Evolutionary conservation across 2,888 invertebrate genomes (phyloP), one percentile per base, ranked within the genome.

Genomic region (Myathropa florea): DNA sequence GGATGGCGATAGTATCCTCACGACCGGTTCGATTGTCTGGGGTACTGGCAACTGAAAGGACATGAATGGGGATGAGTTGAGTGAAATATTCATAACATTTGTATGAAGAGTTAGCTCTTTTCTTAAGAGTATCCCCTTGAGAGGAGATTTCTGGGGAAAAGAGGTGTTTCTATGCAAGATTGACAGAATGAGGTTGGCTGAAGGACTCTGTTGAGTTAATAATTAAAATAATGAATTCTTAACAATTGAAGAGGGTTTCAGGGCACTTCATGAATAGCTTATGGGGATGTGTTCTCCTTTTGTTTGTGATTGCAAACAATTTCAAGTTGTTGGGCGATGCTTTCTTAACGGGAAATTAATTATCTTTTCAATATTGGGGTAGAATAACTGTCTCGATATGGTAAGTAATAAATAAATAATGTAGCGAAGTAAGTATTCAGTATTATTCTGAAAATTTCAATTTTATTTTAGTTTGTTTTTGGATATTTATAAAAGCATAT

Each of bases 11-110:
- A 82, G 92, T 93, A 91, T 95, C 95, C 91, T 95, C 95, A 91
- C 94, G 94, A 89, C 94, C 91, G 92, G 94, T 92, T 89, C 94
- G 92, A 92, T 94, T 94, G 92, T 96, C 96, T 89, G 96, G 96
- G 89, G 96, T 96, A 93, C 96, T 96, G 93, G 97, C 97, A 94
- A 97, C 96, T 97, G 95, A 79, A 95, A 96, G 92, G 92, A 92
- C 79, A 73, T 24, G 83, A 86, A 89, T 73, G 63, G 39, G 87
- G 28, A 89, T 33, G 55, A 30, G 18, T 59, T 76, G 71, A 79
- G 63, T 88, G 87, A 72, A 79, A 67, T 79, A 84, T 73, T 89
- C 81, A 18, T 46, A 6, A 6, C 18, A 4, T 46, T 46, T 46
- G 46, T 18, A 18, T 46, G 18, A 46, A 7, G 46, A 6, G 18